Base-by-base conservation (phyloP, 2,888 invertebrate species). In the Drosophila testacea region DNA sequence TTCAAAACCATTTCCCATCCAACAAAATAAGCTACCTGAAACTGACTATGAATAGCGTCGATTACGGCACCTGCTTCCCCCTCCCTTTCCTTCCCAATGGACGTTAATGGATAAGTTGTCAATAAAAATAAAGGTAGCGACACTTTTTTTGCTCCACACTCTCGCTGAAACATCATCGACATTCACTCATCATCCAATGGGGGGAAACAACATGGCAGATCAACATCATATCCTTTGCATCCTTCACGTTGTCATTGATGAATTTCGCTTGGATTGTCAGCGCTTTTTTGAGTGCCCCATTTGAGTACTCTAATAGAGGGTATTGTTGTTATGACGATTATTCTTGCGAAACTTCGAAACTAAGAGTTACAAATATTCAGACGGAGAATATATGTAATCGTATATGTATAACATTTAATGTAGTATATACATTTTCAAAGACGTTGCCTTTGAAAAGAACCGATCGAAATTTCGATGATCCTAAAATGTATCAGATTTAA, bases 201-300 rank as follows among this genome's bases (percentile, higher is more conserved):
- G 34, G 1, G 27, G 50, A 9, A 4, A 54, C 42, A 11, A 56
- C 52, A 52, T 47, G 57, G 51, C 41, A 61, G 60, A 59, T 68
- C 61, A 52, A 47, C 67, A 59, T 47, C 55, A 64, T 48, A 47
- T 69, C 55, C 61, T 34, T 56, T 47, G 38, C 65, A 61, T 66
- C 62, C 41, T 46, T 66, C 55, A 22, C 55, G 46, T 60, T 84
- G 84, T 63, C 82, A 77, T 81, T 87, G 82, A 81, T 79, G 87
- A 79, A 81, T 81, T 79, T 63, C 63, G 56, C 63, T 50, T 67
- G 61, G 52, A 41, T 30, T 69, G 59, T 78, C 65, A 78, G 32
- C 28, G 42, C 22, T 38, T n/a, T 22, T 36, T 34, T 34, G 27
- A 9, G 22, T 54, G 27, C 22, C 30, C 16, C 6, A 44, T 42